These are phyloP conservation scores for Mamestra brassicae DNA, from an alignment of 2,888 invertebrate species.

Conservation along the genomic window DNA sequence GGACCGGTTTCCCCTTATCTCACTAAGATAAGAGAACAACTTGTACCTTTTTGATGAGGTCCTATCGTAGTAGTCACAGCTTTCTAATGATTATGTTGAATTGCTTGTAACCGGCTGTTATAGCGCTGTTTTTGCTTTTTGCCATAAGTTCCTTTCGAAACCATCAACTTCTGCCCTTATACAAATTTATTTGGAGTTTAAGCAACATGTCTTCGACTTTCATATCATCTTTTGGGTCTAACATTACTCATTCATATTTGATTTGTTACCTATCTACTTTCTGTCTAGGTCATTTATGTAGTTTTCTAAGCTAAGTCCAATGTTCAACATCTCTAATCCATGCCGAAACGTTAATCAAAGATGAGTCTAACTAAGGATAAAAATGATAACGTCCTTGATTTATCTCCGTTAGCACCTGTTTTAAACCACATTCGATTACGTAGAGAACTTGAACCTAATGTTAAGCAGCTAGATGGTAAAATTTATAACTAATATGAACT, in stretches of 20 bases:
- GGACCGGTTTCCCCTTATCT: slow-evolving; percentile 60
- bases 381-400: not conserved
- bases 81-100: slow-evolving; percentile 26
- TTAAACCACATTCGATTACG: not conserved
- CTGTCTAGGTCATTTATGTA: not conserved
- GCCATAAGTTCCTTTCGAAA: not conserved
- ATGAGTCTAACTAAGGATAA: not conserved
- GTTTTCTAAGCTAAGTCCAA: not conserved
- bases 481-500: no score
- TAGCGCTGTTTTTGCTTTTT: not conserved
- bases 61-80: slow-evolving; percentile 24
- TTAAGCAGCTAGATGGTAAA: no score
- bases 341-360: not conserved
- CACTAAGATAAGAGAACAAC: slow-evolving; percentile 49
- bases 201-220: not conserved
- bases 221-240: not conserved
- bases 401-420: not conserved
- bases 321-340: not conserved
- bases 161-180: not conserved
- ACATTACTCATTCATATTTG: not conserved
- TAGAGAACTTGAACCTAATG: not conserved
- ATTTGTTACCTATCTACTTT: not conserved
- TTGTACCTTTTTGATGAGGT: slow-evolving; percentile 43
- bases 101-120: not conserved
- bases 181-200: not conserved